Evolutionary conservation across 1,140 invertebrate genomes (phyloP), one percentile per base, ranked within the genome.

Genomic region (Centruroides vittatus): DNA sequence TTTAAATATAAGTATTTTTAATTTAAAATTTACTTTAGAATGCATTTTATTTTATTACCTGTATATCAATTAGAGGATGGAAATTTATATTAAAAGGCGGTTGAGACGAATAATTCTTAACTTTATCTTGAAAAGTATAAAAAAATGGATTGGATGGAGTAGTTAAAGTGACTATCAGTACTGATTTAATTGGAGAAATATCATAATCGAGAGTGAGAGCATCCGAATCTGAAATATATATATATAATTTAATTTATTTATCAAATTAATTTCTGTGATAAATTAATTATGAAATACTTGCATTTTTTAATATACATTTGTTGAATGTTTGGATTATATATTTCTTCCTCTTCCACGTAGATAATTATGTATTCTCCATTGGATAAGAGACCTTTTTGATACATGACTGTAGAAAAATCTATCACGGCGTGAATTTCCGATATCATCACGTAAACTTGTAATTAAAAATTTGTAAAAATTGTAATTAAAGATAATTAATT

Each of bases 401-500:
- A 80, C 53, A 88, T 75, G 54, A 83, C 79, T 58, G 78, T 78
- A 34, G 85, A 80, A 70, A 87, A 86, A 74, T 89, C 86, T 35
- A 89, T 84, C 67, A 91, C 75, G 0, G 87, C 86, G 53, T 89
- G 84, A 67, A 88, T 84, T 67, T 89, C 86, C 0, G 89, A 88
- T 47, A 93, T 79, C 65, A 91, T 88, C 8, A 93, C 83, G 73
- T 93, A 93, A 6, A 91, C 88, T 91, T 75, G 47, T 74, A 77
- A 23, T 23, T 23, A 23, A 23, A 23, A 23, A 23, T 23, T n/a
- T 23, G 23, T 23, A 23, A 23, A 23, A 23, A 23, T 23, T 23
- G 23, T 23, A 23, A 23, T 23, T 23, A 23, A 23, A 23, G 23
- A 23, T 23, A 23, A 23, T 23, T 23, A 23, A 23, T 23, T 23